Evolutionary conservation across 2,888 invertebrate genomes (phyloP), one percentile per base, ranked within the genome.

Genomic region (Tortricodes alternella): DNA sequence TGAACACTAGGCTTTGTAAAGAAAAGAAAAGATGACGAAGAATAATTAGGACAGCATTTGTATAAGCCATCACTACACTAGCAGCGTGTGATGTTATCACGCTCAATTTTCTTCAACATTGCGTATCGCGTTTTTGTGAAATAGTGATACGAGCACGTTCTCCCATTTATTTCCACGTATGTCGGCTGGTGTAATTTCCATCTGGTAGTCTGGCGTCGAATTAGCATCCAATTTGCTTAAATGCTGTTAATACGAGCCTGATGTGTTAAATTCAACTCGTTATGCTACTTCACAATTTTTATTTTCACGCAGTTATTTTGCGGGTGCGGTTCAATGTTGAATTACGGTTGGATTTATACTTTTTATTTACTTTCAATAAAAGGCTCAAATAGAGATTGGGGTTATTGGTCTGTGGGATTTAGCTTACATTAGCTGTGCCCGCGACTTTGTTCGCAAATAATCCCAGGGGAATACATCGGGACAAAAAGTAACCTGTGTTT

Each of bases 211-310:
- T 65, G 61, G 56, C 65, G 71, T 74, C 61, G 66, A 77, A 79
- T 79, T 78, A 79, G 70, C 78, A 74, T 77, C 73, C 78, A 78
- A 79, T 79, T 79, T 77, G 64, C 66, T 70, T 77, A 79, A 78
- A 75, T 68, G 67, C 58, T 65, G 66, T 69, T 72, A 71, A 76
- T 74, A 64, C 66, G 67, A 67, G 62, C 58, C 64, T 62, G 62
- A 70, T 70, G 71, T 68, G 73, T 74, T 63, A 70, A 74, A 75
- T 74, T 73, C 63, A 58, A 68, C 70, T 68, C 69, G 71, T 67
- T 73, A 66, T 60, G 46, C 41, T 34, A 51, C 51, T 57, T 46
- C 11, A 34, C 38, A 23, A 43, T 41, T 35, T 43, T 52, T 34
- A 24, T 43, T 27, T 27, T n/a, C 27, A 29, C 9, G 27, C 9